Conservation (phyloP, 2,888 invertebrate species). For the Phytoseiulus persimilis region DNA sequence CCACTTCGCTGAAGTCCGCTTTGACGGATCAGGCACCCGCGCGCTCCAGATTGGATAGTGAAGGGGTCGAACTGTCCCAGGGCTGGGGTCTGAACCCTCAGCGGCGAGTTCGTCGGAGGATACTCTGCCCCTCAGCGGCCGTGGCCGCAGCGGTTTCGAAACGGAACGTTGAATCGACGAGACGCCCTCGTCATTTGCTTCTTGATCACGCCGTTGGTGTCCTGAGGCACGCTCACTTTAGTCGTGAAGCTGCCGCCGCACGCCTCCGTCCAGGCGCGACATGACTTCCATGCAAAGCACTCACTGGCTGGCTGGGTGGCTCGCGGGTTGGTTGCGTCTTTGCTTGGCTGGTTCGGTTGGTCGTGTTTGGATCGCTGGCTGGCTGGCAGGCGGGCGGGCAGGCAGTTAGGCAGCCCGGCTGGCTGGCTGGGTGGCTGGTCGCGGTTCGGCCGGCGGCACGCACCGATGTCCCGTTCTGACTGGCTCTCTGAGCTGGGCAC, state of each 20-base stretch:
- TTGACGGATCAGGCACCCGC: neutral
- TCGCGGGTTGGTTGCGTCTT: neutral
- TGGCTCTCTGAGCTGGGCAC: constrained; percentile 38
- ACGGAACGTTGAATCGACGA: neutral
- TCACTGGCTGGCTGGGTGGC: neutral
- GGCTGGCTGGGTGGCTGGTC: constrained; percentile 16
- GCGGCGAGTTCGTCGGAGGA: neutral
- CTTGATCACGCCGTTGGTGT: constrained; percentile 31
- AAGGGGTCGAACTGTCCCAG: neutral
- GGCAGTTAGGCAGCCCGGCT: neutral
- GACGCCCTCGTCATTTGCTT: constrained; percentile 36
- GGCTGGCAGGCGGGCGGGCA: neutral
- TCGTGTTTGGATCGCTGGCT: neutral
- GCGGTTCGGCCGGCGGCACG: constrained; percentile 27
- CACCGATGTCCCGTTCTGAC: constrained; percentile 37
- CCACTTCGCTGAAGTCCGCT: neutral
- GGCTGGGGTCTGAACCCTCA: neutral
- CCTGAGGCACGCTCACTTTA: constrained; percentile 30
- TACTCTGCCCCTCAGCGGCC: neutral
- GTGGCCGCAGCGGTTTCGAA: neutral
- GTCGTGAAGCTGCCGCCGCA: constrained; percentile 11
- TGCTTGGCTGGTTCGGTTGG: neutral
- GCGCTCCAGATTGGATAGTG: neutral
- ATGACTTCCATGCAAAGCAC: constrained; percentile 38
- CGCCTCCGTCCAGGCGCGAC: constrained; percentile 33